Evolutionary conservation across 64 coral and sea anemone species (phyloP), one percentile per base, ranked within the genome.

Genomic region (Actinia equina): DNA sequence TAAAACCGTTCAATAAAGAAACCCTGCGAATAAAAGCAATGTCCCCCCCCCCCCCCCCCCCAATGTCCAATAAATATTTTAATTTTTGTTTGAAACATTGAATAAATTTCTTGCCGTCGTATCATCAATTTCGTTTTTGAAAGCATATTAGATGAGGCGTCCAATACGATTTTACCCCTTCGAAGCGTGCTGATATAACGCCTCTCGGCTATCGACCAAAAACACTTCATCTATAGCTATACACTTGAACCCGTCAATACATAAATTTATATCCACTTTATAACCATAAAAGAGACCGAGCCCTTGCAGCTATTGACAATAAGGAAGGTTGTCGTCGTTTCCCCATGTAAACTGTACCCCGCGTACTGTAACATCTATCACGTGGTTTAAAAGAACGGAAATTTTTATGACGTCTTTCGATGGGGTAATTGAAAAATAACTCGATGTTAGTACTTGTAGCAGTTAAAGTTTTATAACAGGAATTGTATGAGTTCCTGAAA

Each of bases 401-500:
- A 7, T 23, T 65, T 65, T 65, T 20, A 65, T n/a, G n/a, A 23
- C n/a, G 23, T 65, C 62, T 74, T 13, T 74, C 9, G 11, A 74
- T 74, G 69, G 12, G 41, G 2, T 74, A 26, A 74, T 41, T 82
- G 3, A 49, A 7, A 52, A 57, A 82, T 19, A 82, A 5, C 17
- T 52, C 14, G 15, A 57, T 57, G 43, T 26, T 57, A 57, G 37
- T 82, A 5, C 2, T 26, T 82, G 45, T 57, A 41, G 69, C 69
- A 74, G n/a, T 74, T 74, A 74, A 74, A 30, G 23, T 74, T 74
- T 74, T 74, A 74, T 74, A 74, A 74, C 69, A 26, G 69, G 11
- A 14, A 41, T 74, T 74, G 26, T 9, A 74, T 74, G n/a, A 30
- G 25, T 74, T 74, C 69, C 12, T 74, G 23, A 41, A 14, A 74